Percentiles rank a stretch among this genome's conserved stretches.
These are phyloP conservation scores for Fragum whitleyi DNA, from an alignment of 2,888 invertebrate species.

Conservation along the genomic window DNA sequence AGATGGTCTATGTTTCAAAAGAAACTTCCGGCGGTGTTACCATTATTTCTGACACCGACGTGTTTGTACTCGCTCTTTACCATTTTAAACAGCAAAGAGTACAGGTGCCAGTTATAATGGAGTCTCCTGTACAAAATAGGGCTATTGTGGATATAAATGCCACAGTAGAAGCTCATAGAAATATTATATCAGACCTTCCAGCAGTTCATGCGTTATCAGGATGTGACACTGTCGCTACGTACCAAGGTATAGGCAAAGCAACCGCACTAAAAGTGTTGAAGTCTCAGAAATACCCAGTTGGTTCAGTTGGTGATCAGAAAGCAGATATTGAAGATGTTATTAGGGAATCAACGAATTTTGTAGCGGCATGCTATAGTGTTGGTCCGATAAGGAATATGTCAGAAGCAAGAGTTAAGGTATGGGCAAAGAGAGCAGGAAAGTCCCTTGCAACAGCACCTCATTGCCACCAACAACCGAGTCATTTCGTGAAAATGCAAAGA, in stretches of 20 bases:
- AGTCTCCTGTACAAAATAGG: constrained; percentile 5
- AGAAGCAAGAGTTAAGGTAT: too few species aligned
- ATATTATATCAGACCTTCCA: constrained; percentile 3
- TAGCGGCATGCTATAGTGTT: constrained; percentile 13
- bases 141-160: constrained; percentile 2
- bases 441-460: too few species aligned
- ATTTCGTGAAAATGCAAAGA: too few species aligned
- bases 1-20: not conserved
- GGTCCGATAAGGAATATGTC: not conserved
- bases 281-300: not conserved
- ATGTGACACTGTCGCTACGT: constrained; percentile 16
- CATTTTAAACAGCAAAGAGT: not conserved
- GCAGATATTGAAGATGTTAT: not conserved
- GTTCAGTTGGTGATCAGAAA: constrained; percentile 2
- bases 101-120: not conserved
- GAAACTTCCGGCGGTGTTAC: not conserved
- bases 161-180: not conserved
- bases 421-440: too few species aligned
- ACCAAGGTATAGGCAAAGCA: not conserved
- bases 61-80: not conserved
- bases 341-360: not conserved
- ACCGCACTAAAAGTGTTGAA: constrained; percentile 10
- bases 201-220: constrained; percentile 14
- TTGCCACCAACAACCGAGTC: too few species aligned
- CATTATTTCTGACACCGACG: constrained; percentile 7